Percentiles rank a stretch among this genome's conserved stretches.
Conservation (phyloP, 2,888 invertebrate genomes). For the Myathropa florea region DNA sequence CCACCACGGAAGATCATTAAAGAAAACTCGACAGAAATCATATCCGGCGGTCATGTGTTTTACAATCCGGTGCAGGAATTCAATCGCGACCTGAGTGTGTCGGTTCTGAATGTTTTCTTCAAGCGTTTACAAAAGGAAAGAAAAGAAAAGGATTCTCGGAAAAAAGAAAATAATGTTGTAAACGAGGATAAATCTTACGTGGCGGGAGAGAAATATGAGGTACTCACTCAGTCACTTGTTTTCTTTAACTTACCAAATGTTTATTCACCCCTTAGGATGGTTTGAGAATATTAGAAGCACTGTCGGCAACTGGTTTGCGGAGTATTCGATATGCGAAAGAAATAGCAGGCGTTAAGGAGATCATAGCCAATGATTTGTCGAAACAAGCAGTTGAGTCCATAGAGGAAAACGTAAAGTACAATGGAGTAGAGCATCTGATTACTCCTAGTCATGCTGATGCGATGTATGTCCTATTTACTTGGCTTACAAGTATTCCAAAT, state of each 20-base stretch:
- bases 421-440: constrained; percentile 86
- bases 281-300: constrained; percentile 90
- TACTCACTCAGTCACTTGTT: constrained; percentile 28
- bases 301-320: constrained; percentile 97
- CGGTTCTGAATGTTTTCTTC: constrained; percentile 87
- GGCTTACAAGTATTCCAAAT: neutral
- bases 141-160: constrained; percentile 73
- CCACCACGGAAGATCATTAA: constrained; percentile 81
- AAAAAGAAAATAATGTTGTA: constrained; percentile 11
- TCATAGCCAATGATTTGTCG: constrained; percentile 96
- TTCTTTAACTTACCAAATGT: neutral
- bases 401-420: constrained; percentile 84
- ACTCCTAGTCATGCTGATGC: constrained; percentile 92
- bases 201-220: constrained; percentile 75
- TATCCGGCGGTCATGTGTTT: constrained; percentile 91
- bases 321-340: constrained; percentile 98
- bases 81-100: constrained; percentile 95
- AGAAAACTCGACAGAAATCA: constrained; percentile 91
- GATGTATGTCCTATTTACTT: constrained; percentile 83
- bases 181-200: constrained; percentile 52
- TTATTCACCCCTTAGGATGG: constrained; percentile 72
- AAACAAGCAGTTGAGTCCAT: constrained; percentile 92
- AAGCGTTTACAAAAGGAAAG: constrained; percentile 81
- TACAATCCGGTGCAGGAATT: constrained; percentile 99
- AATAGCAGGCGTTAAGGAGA: constrained; percentile 88